These are phyloP conservation scores for Hydropsyche betteni DNA, from an alignment of 2,888 invertebrate species.

Conservation along the genomic window DNA sequence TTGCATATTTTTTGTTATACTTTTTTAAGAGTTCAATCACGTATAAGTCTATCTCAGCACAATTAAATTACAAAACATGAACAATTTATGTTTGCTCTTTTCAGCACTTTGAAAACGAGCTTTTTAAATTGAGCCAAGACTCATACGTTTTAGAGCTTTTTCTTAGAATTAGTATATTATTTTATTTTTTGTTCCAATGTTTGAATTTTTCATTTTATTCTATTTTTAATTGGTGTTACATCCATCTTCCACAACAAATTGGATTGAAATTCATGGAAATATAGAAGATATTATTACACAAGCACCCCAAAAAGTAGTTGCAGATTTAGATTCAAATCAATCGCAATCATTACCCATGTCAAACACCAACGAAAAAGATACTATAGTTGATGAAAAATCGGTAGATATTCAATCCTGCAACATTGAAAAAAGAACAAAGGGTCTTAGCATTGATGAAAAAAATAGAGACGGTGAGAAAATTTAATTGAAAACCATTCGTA, in stretches of 20 bases:
- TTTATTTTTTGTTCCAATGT: slow-evolving; percentile 5
- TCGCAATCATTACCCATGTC: neutral
- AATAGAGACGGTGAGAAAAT: slow-evolving; percentile 48
- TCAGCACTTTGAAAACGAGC: no score
- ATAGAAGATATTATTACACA: neutral
- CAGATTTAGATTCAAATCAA: slow-evolving; percentile 6
- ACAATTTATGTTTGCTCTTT: no score
- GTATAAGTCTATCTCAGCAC: no score
- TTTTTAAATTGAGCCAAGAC: no score
- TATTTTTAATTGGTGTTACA: neutral
- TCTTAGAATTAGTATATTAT: neutral
- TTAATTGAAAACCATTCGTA: neutral
- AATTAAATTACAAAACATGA: no score
- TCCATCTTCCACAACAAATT: slow-evolving; percentile 20
- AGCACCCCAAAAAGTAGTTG: slow-evolving; percentile 13
- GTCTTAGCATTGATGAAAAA: slow-evolving; percentile 44
- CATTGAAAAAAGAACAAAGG: slow-evolving; percentile 39
- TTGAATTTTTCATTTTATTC: slow-evolving; percentile 1
- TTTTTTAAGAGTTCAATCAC: no score
- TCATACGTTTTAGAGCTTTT: neutral
- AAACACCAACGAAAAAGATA: neutral
- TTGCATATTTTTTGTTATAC: no score
- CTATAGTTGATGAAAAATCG: slow-evolving; percentile 6
- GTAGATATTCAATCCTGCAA: neutral
- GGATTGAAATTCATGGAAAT: no score